Evolutionary conservation across 2,797 vertebrate species (phyloP).

Genomic region (Platyrinchus mystaceus): DNA sequence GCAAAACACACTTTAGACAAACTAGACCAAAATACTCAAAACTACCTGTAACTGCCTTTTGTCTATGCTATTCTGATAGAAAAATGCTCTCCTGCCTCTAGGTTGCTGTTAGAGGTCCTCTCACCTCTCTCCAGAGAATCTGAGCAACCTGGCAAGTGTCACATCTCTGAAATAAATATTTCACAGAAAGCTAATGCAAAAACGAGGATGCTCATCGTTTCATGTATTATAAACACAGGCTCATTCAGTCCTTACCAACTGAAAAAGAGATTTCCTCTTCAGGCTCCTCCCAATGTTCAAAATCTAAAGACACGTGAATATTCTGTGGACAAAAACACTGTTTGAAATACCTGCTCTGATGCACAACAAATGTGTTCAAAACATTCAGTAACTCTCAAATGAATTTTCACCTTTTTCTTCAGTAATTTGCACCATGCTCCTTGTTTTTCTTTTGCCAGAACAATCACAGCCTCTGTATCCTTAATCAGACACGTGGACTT

Average conservation of each 20-base stretch:
- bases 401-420: constrained; percentile 63
- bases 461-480: constrained; percentile 60
- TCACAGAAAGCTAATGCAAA: not conserved
- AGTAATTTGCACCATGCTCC: constrained; percentile 67
- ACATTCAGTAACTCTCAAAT: not conserved
- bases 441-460: constrained; percentile 63
- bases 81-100: not conserved
- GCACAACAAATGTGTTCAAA: accelerated
- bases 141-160: not conserved
- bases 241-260: constrained; percentile 55
- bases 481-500: constrained; percentile 58
- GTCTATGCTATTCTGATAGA: not conserved
- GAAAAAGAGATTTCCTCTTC: constrained; percentile 63
- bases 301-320: constrained; percentile 72
- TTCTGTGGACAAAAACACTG: constrained; percentile 66
- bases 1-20: not conserved
- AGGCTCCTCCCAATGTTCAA: constrained; percentile 74
- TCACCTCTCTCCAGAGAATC: not conserved
- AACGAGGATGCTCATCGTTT: not conserved
- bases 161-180: not conserved
- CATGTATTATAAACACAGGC: not conserved
- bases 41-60: not conserved
- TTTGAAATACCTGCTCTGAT: not conserved
- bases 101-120: not conserved
- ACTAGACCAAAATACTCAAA: not conserved